These are phyloP conservation scores for Tipula vernalis DNA, from an alignment of 2,888 invertebrate species.

Conservation along the genomic window DNA sequence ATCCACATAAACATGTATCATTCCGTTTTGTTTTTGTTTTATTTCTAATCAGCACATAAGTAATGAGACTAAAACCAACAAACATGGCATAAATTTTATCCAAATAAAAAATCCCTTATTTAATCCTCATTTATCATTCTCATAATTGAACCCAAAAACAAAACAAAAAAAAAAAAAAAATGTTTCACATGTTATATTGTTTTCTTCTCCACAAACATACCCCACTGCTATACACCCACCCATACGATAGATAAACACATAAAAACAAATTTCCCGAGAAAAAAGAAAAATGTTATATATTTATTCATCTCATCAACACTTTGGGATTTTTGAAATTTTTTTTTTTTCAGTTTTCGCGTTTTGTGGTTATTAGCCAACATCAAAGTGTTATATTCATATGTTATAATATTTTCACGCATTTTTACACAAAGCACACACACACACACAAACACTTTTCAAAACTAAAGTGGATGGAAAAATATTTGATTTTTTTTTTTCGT, in stretches of 20 bases:
- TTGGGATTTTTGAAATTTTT: background rate
- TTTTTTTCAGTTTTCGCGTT: conserved; percentile 6
- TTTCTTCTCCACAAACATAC: background rate
- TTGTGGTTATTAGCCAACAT: conserved; percentile 8
- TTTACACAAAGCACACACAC: background rate
- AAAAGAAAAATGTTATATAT: background rate
- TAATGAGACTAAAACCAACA: background rate
- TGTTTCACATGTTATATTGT: background rate
- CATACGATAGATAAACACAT: background rate
- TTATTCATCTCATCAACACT: conserved; percentile 7
- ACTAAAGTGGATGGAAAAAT: conserved; percentile 4
- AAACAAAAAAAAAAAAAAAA: background rate
- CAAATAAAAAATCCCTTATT: conserved; percentile 10
- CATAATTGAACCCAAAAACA: conserved; percentile 7
- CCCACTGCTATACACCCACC: background rate
- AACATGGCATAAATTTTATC: conserved; percentile 10
- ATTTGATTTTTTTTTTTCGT: background rate
- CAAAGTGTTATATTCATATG: background rate
- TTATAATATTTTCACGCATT: background rate
- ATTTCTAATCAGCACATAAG: conserved; percentile 4
- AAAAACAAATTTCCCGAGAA: background rate
- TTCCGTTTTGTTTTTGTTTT: background rate
- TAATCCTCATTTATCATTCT: conserved; percentile 10
- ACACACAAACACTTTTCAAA: background rate
- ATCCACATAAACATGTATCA: background rate